Conservation (phyloP, 64 coral and sea anemone species). For the Anthopleura sola region DNA sequence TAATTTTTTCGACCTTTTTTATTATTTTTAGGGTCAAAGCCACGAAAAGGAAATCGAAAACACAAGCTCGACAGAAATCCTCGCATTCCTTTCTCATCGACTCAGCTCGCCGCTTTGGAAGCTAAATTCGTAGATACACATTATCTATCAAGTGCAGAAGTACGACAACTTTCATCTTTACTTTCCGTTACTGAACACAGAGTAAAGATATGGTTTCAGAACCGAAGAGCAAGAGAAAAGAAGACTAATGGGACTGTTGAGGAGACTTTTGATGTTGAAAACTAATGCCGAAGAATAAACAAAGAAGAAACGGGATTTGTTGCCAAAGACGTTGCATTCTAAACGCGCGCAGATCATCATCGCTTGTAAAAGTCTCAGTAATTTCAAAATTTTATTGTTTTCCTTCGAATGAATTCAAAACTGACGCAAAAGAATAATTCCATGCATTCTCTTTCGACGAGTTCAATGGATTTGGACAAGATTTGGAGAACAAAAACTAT, state of each 20-base stretch:
- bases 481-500: not conserved
- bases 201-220: slow-evolving; percentile 97
- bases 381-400: not conserved
- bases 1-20: not conserved
- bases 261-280: slow-evolving; percentile 10
- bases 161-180: slow-evolving; percentile 65
- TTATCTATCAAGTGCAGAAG: slow-evolving; percentile 80
- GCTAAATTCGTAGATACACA: slow-evolving; percentile 82
- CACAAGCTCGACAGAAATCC: slow-evolving; percentile 85
- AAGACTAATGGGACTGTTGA: slow-evolving; percentile 31
- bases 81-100: slow-evolving; percentile 78
- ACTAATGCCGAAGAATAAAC: not conserved
- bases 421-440: not conserved
- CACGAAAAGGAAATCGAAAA: slow-evolving; percentile 58
- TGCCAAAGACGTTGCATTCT: not conserved
- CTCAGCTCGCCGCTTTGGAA: slow-evolving; percentile 69
- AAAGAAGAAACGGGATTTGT: not conserved
- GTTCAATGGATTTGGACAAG: not conserved
- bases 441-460: not conserved
- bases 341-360: not conserved
- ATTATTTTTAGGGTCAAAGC: slow-evolving; percentile 65
- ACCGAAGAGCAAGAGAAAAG: slow-evolving; percentile 82
- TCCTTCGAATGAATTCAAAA: not conserved
- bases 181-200: slow-evolving; percentile 86
- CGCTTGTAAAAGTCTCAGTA: not conserved